These are phyloP conservation scores for Sebastes diaconus DNA, from an alignment of 2,797 vertebrate genomes.

Conservation along the genomic window DNA sequence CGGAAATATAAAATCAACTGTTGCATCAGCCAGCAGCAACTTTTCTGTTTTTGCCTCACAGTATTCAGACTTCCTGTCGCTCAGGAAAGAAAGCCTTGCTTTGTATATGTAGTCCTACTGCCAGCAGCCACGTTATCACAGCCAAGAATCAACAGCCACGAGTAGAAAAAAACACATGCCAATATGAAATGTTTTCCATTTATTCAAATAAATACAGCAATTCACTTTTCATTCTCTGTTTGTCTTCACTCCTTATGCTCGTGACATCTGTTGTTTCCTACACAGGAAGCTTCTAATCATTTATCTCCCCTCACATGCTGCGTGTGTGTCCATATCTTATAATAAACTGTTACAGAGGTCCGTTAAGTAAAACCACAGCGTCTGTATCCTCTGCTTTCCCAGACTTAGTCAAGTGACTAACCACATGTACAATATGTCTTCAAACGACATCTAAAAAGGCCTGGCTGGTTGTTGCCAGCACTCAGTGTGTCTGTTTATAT, in stretches of 20 bases:
- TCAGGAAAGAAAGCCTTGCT: conserved; percentile 7
- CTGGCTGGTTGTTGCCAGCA: neutral
- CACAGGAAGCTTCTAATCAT: conserved; percentile 64
- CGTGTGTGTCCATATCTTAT: conserved; percentile 47
- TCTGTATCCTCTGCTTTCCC: conserved; percentile 53
- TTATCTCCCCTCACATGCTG: conserved; percentile 60
- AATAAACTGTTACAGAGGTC: conserved; percentile 37
- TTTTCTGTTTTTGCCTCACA: neutral
- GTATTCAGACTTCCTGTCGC: neutral
- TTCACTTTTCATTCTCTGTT: conserved; percentile 7
- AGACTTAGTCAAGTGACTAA: neutral
- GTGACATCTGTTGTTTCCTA: conserved; percentile 18
- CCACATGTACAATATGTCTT: neutral
- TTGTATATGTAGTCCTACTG: neutral
- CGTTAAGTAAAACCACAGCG: conserved; percentile 63
- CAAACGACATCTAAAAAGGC: neutral
- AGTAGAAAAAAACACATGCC: neutral
- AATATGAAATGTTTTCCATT: conserved; percentile 5
- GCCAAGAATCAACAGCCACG: conserved; percentile 1
- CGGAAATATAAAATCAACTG: conserved; percentile 11
- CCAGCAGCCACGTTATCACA: neutral
- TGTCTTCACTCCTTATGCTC: conserved; percentile 1
- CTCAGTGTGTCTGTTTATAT: neutral
- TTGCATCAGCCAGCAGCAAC: conserved; percentile 6
- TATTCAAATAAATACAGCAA: conserved; percentile 37